Percentiles rank a stretch among this genome's conserved stretches.
These are phyloP conservation scores for Toxonevra muliebris DNA, from an alignment of 2,888 invertebrate species.

Conservation along the genomic window DNA sequence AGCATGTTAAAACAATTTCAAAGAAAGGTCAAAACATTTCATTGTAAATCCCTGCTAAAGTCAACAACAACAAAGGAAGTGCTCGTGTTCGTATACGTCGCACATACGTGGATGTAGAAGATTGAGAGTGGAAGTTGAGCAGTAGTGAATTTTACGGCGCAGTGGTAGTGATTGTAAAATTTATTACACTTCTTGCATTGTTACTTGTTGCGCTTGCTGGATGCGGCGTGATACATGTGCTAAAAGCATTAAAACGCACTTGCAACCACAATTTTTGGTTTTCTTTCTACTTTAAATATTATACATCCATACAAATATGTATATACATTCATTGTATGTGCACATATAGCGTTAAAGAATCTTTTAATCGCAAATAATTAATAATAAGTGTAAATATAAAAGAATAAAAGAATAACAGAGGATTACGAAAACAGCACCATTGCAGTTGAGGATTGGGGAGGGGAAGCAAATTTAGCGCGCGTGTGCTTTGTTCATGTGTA, in stretches of 20 bases:
- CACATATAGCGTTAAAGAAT: constrained; percentile 1
- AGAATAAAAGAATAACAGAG: neutral
- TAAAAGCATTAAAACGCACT: constrained; percentile 31
- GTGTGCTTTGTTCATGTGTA: too few relatives aligned
- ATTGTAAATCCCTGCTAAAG: neutral
- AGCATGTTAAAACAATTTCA: constrained; percentile 25
- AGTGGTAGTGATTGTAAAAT: too few relatives aligned
- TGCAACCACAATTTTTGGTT: constrained; percentile 2
- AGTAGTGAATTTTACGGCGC: too few relatives aligned
- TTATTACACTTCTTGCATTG: too few relatives aligned
- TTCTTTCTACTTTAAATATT: too few relatives aligned
- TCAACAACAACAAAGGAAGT: too few relatives aligned
- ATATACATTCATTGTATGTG: too few relatives aligned
- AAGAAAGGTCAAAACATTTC: constrained; percentile 27
- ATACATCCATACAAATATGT: neutral
- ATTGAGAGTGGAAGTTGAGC: constrained; percentile 26
- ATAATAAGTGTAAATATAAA: constrained; percentile 18
- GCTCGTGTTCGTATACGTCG: too few relatives aligned
- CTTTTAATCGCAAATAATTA: constrained; percentile 36
- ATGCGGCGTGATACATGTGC: constrained; percentile 39
- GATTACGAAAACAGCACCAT: neutral
- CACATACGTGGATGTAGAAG: constrained; percentile 7
- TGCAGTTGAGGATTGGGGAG: too few relatives aligned
- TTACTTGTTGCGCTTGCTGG: too few relatives aligned
- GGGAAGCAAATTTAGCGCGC: too few relatives aligned